phyloP scores from a whole-genome alignment of 2,113 vertebrate species.

The Tachycineta bicolor region DNA sequence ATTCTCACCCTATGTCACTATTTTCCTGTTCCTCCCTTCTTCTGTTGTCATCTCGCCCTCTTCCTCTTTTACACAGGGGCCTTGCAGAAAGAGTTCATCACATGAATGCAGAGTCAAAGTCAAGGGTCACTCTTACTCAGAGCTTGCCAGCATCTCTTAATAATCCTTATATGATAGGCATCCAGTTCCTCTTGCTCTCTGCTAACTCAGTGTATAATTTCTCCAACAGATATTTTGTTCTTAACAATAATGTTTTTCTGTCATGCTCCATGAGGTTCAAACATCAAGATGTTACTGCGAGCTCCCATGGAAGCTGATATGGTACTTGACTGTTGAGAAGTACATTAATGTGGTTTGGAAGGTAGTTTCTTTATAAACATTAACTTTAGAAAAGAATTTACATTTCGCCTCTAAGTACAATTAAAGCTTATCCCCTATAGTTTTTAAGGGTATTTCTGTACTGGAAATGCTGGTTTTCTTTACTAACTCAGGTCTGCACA shows the following conservation, averaged over 20 bases:
- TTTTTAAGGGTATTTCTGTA: not conserved
- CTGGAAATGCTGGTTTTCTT: not conserved
- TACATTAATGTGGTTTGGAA: not conserved
- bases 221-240: not conserved
- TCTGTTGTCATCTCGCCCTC: not conserved
- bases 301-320: not conserved
- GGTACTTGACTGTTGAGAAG: not conserved
- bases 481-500: not conserved
- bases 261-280: not conserved
- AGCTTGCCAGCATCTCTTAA: not conserved
- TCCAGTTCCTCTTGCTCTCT: not conserved
- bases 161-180: not conserved
- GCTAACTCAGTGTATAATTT: not conserved
- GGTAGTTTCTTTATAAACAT: not conserved
- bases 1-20: not conserved
- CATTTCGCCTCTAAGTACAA: not conserved
- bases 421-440: not conserved
- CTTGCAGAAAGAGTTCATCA: not conserved
- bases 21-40: not conserved
- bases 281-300: not conserved
- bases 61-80: not conserved
- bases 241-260: not conserved
- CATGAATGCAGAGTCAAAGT: not conserved
- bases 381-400: constrained; percentile 6
- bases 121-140: not conserved